phyloP scores from a whole-genome alignment of 2,888 invertebrate species.

The Sisyra nigra region DNA sequence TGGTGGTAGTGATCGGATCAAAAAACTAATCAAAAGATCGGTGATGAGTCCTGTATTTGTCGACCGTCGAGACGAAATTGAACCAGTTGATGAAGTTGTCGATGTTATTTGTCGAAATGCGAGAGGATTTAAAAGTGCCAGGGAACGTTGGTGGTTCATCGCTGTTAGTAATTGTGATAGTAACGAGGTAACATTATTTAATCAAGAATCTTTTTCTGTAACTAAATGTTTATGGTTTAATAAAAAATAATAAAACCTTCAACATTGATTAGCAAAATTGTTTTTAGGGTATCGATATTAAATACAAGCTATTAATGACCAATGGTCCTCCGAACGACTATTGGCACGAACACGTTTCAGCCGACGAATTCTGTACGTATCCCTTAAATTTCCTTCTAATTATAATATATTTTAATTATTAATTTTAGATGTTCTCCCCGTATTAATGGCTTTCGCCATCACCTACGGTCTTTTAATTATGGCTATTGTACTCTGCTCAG shows the following conservation, averaged over 20 bases:
- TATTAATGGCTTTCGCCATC: slow-evolving; percentile 56
- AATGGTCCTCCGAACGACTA: slow-evolving; percentile 67
- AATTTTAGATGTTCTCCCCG: slow-evolving; percentile 67
- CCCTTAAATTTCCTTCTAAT: slow-evolving; percentile 3
- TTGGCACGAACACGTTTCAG: slow-evolving; percentile 83
- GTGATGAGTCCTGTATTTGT: too few species aligned
- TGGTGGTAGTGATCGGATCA: too few species aligned
- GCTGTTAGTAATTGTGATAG: slow-evolving; percentile 68
- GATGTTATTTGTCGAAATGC: slow-evolving; percentile 45
- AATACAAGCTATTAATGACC: slow-evolving; percentile 73
- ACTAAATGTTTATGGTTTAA: too few species aligned
- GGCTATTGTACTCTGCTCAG: slow-evolving; percentile 55
- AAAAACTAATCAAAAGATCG: too few species aligned
- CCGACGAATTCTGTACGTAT: slow-evolving; percentile 84
- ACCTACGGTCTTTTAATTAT: slow-evolving; percentile 56
- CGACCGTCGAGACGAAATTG: too few species aligned
- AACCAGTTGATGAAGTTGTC: slow-evolving; percentile 16
- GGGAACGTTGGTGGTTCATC: slow-evolving; percentile 92
- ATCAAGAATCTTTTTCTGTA: background rate
- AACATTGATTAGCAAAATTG: background rate
- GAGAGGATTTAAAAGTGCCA: slow-evolving; percentile 56
- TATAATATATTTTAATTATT: background rate
- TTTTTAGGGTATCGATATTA: slow-evolving; percentile 55
- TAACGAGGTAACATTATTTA: slow-evolving; percentile 30
- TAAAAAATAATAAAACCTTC: too few species aligned